Percentiles rank a stretch among this genome's conserved stretches.
Evolutionary conservation across 2,113 vertebrate species (phyloP).

Genomic region (Monopterus albus): DNA sequence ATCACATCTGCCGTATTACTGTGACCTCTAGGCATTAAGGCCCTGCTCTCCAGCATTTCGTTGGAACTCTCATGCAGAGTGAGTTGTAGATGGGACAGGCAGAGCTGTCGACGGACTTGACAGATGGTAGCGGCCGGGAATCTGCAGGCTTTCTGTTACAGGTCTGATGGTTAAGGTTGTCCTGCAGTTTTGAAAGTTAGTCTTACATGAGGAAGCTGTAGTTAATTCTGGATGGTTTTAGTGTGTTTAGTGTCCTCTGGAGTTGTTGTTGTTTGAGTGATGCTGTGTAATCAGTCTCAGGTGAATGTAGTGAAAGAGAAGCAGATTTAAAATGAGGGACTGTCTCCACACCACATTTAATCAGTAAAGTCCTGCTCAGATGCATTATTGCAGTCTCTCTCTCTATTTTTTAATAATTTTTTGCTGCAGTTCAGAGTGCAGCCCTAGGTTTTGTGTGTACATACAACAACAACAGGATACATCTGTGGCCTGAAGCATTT

Average conservation of each 20-base stretch:
- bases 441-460: neutral
- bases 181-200: neutral
- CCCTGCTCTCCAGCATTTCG: neutral
- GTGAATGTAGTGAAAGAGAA: too few relatives aligned
- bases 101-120: neutral
- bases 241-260: neutral
- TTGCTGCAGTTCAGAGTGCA: neutral
- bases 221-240: neutral
- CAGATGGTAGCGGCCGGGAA: neutral
- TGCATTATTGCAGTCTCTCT: neutral
- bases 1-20: constrained; percentile 35
- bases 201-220: neutral
- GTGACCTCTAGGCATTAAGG: constrained; percentile 35
- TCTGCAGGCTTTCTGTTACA: too few relatives aligned
- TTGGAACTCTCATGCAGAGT: neutral
- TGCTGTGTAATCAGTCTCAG: neutral
- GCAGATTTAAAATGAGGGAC: neutral
- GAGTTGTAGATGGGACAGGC: constrained; percentile 15
- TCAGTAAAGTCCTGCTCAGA: constrained; percentile 23
- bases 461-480: neutral
- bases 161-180: neutral
- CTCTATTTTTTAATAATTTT: constrained; percentile 9
- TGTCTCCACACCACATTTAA: constrained; percentile 38
- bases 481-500: constrained; percentile 23
- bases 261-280: too few relatives aligned